Conservation (phyloP, 37 sponge, comb jelly and placozoan genomes). For the Eunapius fragilis region DNA sequence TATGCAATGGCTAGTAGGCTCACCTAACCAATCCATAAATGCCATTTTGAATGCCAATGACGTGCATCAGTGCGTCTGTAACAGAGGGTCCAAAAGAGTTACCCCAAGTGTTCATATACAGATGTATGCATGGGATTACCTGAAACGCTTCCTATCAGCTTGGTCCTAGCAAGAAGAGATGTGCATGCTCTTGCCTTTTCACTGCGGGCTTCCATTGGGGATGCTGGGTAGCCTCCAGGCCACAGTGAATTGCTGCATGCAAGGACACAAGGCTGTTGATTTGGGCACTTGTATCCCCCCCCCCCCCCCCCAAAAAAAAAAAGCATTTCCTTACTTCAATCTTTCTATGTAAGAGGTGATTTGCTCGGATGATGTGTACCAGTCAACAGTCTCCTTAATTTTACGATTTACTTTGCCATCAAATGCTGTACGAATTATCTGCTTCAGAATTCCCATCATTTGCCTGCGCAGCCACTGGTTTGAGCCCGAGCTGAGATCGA, state of each 20-base stretch:
- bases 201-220: background rate
- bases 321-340: slow-evolving; percentile 12
- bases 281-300: background rate
- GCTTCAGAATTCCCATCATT: slow-evolving; percentile 46
- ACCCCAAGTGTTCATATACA: background rate
- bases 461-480: slow-evolving; percentile 67
- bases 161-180: slow-evolving; percentile 46
- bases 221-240: slow-evolving; percentile 50
- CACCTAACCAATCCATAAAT: slow-evolving; percentile 52
- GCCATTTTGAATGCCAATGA: slow-evolving; percentile 46
- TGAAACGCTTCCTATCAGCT: slow-evolving; percentile 72
- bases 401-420: slow-evolving; percentile 53
- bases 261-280: background rate
- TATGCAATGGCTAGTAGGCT: background rate
- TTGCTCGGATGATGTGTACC: slow-evolving; percentile 56
- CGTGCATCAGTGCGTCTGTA: slow-evolving; percentile 55
- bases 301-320: background rate
- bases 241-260: slow-evolving; percentile 38
- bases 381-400: slow-evolving; percentile 43
- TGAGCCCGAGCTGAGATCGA: slow-evolving; percentile 45
- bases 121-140: slow-evolving; percentile 18
- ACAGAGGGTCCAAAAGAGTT: background rate
- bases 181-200: slow-evolving; percentile 11
- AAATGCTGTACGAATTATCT: slow-evolving; percentile 36
- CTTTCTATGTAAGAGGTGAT: slow-evolving; percentile 39